Evolutionary conservation across 2,113 vertebrate species (phyloP).

Genomic region (Cochlearius cochlearius): DNA sequence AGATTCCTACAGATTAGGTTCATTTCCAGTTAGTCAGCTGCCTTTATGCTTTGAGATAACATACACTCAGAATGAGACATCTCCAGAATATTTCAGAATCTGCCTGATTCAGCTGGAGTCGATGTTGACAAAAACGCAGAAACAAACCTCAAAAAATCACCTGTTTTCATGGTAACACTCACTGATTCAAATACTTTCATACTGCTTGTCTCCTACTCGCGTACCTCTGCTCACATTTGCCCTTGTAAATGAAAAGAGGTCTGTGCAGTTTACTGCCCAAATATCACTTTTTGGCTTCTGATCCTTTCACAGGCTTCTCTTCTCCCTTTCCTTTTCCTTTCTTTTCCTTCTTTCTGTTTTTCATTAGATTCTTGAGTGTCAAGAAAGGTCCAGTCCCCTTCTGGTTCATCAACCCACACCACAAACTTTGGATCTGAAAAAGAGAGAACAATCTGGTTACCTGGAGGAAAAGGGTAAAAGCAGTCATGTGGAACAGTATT

Average conservation of each 20-base stretch:
- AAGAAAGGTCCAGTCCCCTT: slow-evolving; percentile 27
- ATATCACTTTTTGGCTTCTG: slow-evolving; percentile 58
- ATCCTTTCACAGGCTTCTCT: slow-evolving; percentile 18
- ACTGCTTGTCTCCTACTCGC: not conserved
- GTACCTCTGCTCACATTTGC: not conserved
- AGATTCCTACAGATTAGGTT: not conserved
- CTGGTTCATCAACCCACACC: slow-evolving; percentile 46
- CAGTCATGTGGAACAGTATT: not conserved
- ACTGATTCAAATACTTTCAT: not conserved
- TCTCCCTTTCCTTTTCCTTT: slow-evolving; percentile 34
- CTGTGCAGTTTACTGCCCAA: not conserved
- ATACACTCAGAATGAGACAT: not conserved
- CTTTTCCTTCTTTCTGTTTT: slow-evolving; percentile 51
- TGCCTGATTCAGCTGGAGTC: not conserved
- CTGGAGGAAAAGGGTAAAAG: not conserved
- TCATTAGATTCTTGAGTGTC: not conserved
- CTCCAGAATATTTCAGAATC: not conserved
- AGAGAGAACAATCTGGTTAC: not conserved
- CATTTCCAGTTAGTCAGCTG: not conserved
- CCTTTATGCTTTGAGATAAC: not conserved
- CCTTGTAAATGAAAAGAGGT: not conserved
- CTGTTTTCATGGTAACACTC: not conserved
- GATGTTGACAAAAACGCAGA: not conserved
- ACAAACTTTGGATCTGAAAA: slow-evolving; percentile 67
- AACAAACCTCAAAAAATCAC: not conserved